Conservation (phyloP, 92 coral and sea anemone genomes). For the Isaurus tuberculatus region DNA sequence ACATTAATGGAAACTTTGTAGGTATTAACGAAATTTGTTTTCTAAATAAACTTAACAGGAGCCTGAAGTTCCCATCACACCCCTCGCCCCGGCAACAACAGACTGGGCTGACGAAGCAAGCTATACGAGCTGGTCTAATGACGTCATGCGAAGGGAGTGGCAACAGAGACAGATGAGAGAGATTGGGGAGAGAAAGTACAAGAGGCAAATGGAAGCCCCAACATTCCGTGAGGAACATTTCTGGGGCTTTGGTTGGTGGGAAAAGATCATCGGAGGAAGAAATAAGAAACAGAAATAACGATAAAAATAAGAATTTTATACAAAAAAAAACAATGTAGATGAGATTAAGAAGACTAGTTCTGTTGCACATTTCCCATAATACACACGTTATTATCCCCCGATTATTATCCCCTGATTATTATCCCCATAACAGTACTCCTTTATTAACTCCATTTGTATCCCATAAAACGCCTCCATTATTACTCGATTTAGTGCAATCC, state of each 20-base stretch:
- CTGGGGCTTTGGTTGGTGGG: constrained; percentile 96
- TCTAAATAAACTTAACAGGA: not conserved
- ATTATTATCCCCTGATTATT: too few relatives aligned
- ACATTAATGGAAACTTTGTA: too few relatives aligned
- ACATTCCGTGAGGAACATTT: constrained; percentile 80
- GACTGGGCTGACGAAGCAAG: constrained; percentile 93
- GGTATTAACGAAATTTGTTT: too few relatives aligned
- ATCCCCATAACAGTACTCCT: too few relatives aligned
- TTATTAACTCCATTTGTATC: too few relatives aligned
- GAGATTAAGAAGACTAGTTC: too few relatives aligned
- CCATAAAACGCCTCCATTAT: too few relatives aligned
- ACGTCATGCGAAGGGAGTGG: constrained; percentile 78
- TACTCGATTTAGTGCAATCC: too few relatives aligned
- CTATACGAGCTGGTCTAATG: constrained; percentile 81
- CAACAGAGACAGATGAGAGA: constrained; percentile 68
- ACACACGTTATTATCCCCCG: too few relatives aligned
- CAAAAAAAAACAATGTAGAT: too few relatives aligned
- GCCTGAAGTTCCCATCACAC: constrained; percentile 70
- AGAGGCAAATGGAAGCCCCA: constrained; percentile 58
- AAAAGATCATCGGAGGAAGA: constrained; percentile 65
- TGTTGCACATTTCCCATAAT: too few relatives aligned
- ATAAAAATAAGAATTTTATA: too few relatives aligned
- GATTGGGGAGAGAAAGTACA: constrained; percentile 49
- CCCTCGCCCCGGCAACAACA: constrained; percentile 69
- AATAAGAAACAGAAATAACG: constrained; percentile 10